Conservation (phyloP, 2,113 vertebrate genomes). For the Naja naja region DNA sequence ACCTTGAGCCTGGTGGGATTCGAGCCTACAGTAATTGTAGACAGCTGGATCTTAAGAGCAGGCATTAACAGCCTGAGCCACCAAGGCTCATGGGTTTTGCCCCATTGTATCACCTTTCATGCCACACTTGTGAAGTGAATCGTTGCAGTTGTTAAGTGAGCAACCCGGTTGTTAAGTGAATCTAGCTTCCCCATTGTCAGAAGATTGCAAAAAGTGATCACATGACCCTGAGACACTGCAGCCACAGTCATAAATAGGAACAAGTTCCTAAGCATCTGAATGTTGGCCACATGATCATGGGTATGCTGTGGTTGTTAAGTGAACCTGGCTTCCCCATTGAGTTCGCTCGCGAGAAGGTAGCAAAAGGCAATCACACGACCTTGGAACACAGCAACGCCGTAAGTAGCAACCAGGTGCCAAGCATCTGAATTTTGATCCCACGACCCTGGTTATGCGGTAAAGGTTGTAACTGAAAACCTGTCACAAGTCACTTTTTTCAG, state of each 20-base stretch:
- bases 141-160: background rate
- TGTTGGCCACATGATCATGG: too few species aligned
- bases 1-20: too few species aligned
- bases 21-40: too few species aligned
- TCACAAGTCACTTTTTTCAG: background rate
- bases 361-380: background rate
- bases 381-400: background rate
- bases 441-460: too few species aligned
- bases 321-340: background rate
- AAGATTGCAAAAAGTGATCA: background rate
- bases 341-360: background rate
- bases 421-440: background rate
- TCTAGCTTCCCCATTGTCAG: background rate
- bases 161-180: background rate
- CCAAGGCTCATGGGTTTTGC: background rate
- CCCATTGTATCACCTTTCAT: background rate
- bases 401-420: background rate
- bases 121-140: background rate
- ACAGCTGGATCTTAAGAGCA: too few species aligned
- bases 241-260: background rate
- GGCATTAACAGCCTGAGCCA: too few species aligned
- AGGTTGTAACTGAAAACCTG: background rate
- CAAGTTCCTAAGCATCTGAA: background rate
- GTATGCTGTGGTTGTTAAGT: background rate
- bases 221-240: too few species aligned